Conservation (phyloP, 2,888 invertebrate species). For the Caradrina kadenii region DNA sequence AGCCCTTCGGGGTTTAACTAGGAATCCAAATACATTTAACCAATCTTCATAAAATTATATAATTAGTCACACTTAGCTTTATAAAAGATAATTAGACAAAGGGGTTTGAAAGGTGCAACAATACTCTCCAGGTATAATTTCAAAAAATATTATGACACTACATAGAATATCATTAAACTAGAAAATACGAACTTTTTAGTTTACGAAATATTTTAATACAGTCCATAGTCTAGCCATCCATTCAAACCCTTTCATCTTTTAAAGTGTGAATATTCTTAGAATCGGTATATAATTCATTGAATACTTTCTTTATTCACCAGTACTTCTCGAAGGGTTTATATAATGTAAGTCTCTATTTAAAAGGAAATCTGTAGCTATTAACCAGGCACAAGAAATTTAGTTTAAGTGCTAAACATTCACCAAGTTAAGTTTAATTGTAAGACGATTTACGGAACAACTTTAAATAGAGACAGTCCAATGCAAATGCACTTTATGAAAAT, state of each 20-base stretch:
- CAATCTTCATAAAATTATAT: neutral
- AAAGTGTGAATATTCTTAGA: no score
- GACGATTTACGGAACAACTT: no score
- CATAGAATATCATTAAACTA: no score
- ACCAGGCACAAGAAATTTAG: neutral
- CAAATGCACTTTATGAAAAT: constrained; percentile 3
- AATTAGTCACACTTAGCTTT: neutral
- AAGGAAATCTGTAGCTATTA: neutral
- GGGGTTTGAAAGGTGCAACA: no score
- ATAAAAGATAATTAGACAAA: no score
- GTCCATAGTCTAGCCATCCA: no score
- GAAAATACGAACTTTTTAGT: no score
- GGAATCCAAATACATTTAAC: constrained; percentile 29
- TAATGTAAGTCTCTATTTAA: neutral
- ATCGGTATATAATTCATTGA: no score
- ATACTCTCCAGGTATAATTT: neutral
- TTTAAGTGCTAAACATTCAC: neutral
- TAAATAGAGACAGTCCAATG: neutral
- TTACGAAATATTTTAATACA: no score
- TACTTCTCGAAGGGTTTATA: neutral
- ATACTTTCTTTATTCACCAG: neutral
- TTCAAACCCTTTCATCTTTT: no score
- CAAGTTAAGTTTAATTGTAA: no score
- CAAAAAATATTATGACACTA: no score
- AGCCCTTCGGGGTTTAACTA: neutral